Percentiles rank a stretch among this genome's conserved stretches.
Evolutionary conservation across 1,140 invertebrate genomes (phyloP).

Genomic region (Trinorchestia longiramus): DNA sequence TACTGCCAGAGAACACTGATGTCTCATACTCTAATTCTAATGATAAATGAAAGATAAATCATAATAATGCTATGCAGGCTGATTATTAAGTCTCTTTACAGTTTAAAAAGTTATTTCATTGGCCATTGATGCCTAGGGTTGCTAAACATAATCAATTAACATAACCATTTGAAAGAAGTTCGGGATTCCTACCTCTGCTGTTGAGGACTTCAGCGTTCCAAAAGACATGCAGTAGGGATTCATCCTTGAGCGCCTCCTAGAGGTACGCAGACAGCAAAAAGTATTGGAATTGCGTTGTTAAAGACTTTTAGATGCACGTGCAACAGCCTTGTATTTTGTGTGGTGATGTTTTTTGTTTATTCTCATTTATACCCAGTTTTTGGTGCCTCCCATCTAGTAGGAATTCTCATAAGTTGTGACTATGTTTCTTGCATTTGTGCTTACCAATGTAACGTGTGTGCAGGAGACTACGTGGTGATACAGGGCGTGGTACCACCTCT

Average conservation of each 20-base stretch:
- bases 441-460: conserved; percentile 68
- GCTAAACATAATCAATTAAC: too few relatives aligned
- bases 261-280: neutral
- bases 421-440: neutral
- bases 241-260: neutral
- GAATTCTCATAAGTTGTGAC: neutral
- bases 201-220: neutral
- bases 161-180: neutral
- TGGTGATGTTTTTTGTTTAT: neutral
- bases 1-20: too few relatives aligned
- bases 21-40: too few relatives aligned
- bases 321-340: neutral
- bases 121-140: too few relatives aligned
- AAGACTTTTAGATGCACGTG: too few relatives aligned
- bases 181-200: neutral
- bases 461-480: conserved; percentile 80
- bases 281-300: too few relatives aligned
- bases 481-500: conserved; percentile 90
- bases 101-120: too few relatives aligned
- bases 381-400: neutral
- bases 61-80: too few relatives aligned
- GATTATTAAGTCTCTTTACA: too few relatives aligned
- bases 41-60: too few relatives aligned
- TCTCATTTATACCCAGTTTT: too few relatives aligned
- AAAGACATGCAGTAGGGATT: neutral